Percentiles rank a stretch among this genome's conserved stretches.
Conservation (phyloP, 2,113 vertebrate genomes). For the Cinclus cinclus region DNA sequence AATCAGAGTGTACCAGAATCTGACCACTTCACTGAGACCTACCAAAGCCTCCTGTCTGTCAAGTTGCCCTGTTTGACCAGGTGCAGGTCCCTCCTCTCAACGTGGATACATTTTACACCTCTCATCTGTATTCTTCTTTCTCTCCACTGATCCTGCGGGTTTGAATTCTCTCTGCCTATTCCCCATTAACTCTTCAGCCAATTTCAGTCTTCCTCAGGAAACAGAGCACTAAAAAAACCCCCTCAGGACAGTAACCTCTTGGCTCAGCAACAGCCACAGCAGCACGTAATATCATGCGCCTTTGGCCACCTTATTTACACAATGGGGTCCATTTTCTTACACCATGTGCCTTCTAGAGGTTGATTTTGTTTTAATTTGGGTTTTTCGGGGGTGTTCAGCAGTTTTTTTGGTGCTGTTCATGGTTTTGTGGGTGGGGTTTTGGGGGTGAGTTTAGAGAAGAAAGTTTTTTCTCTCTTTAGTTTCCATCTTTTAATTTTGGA, state of each 20-base stretch:
- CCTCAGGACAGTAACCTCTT: not conserved
- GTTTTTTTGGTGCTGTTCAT: not conserved
- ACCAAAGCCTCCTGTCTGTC: not conserved
- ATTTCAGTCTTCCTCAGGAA: not conserved
- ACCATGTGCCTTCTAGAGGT: not conserved
- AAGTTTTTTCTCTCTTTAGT: not conserved
- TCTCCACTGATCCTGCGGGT: not conserved
- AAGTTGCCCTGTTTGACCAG: not conserved
- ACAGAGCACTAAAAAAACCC: not conserved
- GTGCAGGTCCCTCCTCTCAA: not conserved
- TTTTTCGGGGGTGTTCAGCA: accelerated
- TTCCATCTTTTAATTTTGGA: not conserved
- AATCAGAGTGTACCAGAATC: not conserved
- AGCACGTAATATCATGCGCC: accelerated
- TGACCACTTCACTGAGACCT: not conserved
- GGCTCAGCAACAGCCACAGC: not conserved
- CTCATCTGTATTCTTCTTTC: not conserved
- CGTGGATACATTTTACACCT: accelerated
- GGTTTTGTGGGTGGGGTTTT: not conserved
- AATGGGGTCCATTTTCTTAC: not conserved
- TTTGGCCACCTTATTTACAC: not conserved
- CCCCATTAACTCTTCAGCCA: not conserved
- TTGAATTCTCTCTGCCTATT: not conserved
- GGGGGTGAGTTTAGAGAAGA: not conserved
- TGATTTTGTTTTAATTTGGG: not conserved